Evolutionary conservation across 2,113 vertebrate species (phyloP).

Genomic region (Martes martes): DNA sequence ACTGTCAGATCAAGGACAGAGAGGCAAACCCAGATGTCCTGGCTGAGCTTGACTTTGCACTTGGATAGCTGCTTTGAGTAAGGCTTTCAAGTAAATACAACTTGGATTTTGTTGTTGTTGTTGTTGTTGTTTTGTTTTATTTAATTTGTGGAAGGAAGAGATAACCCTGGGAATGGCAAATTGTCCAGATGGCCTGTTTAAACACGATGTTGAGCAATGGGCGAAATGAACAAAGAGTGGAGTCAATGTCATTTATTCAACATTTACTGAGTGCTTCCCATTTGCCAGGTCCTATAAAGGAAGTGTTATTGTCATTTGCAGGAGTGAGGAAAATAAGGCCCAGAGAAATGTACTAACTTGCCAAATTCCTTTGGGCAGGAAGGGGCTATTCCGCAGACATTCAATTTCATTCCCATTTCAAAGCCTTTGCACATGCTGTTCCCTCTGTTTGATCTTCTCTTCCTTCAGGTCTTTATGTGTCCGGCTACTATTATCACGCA

Average conservation of each 20-base stretch:
- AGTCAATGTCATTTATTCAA: background rate
- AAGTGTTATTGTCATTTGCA: background rate
- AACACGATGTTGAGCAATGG: background rate
- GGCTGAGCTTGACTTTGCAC: background rate
- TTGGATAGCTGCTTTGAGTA: background rate
- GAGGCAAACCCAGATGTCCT: background rate
- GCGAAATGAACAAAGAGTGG: background rate
- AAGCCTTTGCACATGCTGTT: background rate
- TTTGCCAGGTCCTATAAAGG: background rate
- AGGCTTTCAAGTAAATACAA: background rate
- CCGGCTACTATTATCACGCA: background rate
- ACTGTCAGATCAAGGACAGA: conserved; percentile 9
- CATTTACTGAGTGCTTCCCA: background rate
- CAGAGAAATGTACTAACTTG: background rate
- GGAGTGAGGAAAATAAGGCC: background rate
- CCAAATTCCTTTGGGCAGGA: background rate
- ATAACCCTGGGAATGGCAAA: background rate
- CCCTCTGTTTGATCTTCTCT: background rate
- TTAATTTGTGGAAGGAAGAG: background rate
- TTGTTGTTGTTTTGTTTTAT: background rate
- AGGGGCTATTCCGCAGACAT: background rate
- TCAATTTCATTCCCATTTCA: background rate
- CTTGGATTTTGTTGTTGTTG: background rate
- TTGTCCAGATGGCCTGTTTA: background rate
- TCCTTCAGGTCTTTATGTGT: background rate